These are phyloP conservation scores for Melieria omissa DNA, from an alignment of 2,888 invertebrate genomes.

Conservation along the genomic window DNA sequence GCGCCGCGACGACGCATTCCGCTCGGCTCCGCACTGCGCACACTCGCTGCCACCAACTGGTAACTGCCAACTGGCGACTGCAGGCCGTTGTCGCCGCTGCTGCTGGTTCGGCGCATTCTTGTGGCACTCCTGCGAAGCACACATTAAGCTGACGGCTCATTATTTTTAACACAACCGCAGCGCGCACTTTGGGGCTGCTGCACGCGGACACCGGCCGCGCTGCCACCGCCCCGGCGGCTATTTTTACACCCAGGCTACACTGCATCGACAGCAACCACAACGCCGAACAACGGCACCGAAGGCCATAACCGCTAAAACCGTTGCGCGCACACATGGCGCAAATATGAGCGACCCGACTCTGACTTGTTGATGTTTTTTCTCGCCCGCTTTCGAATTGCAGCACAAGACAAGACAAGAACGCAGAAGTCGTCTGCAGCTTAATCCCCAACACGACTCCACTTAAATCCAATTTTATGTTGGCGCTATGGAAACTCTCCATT, in stretches of 20 bases:
- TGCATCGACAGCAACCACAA: background rate
- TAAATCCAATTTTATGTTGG: no score
- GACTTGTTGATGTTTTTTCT: no score
- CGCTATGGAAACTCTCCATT: no score
- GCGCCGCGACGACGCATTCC: constrained; percentile 5
- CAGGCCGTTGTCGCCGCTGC: constrained; percentile 8
- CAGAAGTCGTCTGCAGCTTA: no score
- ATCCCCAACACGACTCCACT: no score
- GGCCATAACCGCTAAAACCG: constrained; percentile 33
- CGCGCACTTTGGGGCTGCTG: constrained; percentile 22
- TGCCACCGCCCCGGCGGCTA: constrained; percentile 14
- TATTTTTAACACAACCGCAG: constrained; percentile 48
- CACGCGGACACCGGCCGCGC: background rate
- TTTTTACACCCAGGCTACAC: constrained; percentile 14
- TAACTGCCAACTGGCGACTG: background rate
- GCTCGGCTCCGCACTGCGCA: background rate
- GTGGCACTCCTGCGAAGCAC: constrained; percentile 59
- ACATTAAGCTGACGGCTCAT: constrained; percentile 34
- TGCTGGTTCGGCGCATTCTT: constrained; percentile 50
- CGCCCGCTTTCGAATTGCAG: no score
- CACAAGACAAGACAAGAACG: no score
- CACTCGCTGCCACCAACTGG: background rate
- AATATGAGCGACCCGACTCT: constrained; percentile 24
- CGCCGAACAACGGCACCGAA: constrained; percentile 12
- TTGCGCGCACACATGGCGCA: constrained; percentile 42